These are phyloP conservation scores for Samia ricini DNA, from an alignment of 1,140 invertebrate species.

Conservation along the genomic window DNA sequence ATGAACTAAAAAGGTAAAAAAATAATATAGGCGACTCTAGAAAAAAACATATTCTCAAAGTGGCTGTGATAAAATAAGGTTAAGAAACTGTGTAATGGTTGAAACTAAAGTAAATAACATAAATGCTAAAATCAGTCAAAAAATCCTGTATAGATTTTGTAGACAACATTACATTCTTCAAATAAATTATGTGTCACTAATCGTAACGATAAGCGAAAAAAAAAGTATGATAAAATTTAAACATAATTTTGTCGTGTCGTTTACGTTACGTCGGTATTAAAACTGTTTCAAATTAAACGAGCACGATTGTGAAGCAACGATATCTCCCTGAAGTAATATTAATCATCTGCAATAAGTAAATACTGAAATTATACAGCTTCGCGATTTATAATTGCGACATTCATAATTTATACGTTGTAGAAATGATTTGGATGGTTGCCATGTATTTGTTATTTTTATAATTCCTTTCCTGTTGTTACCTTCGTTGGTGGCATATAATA, in stretches of 20 bases:
- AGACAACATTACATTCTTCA: no score
- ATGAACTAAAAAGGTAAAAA: no score
- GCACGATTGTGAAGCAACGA: not conserved
- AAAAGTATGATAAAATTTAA: no score
- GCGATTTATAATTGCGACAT: conserved; percentile 25
- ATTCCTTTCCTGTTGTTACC: not conserved
- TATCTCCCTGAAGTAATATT: conserved; percentile 27
- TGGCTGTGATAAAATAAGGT: no score
- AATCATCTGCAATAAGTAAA: conserved; percentile 40
- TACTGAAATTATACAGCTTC: conserved; percentile 19
- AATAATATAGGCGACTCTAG: no score
- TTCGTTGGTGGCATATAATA: not conserved
- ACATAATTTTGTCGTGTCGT: not conserved
- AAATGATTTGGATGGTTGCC: conserved; percentile 9
- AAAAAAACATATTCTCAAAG: no score
- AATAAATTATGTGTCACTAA: no score
- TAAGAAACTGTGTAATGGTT: no score
- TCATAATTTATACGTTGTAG: conserved; percentile 16
- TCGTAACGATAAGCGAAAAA: no score
- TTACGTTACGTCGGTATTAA: not conserved
- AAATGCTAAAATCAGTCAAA: no score
- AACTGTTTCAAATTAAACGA: not conserved
- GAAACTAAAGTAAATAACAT: no score
- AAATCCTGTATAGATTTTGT: no score
- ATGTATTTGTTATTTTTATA: not conserved